These are phyloP conservation scores for Thripadectes ignobilis DNA, from an alignment of 2,797 vertebrate species.

Conservation along the genomic window DNA sequence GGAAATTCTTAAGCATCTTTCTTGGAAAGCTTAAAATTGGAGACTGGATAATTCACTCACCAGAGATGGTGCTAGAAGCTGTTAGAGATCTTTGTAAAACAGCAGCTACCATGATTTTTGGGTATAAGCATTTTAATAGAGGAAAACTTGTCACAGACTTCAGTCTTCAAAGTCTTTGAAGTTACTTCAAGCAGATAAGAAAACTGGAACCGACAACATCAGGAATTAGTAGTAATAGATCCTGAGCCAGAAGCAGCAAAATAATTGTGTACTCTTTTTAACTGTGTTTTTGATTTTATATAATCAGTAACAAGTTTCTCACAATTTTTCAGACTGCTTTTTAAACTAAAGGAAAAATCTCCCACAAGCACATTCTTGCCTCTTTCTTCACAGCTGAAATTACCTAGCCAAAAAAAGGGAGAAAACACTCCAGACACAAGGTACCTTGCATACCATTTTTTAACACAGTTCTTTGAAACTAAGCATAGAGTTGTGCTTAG, in stretches of 20 bases:
- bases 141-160: neutral
- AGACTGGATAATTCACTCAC: neutral
- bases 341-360: neutral
- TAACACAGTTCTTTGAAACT: neutral
- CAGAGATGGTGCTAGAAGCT: neutral
- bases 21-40: neutral
- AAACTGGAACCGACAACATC: neutral
- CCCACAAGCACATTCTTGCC: neutral
- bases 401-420: neutral
- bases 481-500: neutral
- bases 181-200: neutral
- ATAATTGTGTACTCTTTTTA: neutral
- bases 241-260: neutral
- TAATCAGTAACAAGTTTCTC: neutral
- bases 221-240: neutral
- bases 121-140: neutral
- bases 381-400: neutral
- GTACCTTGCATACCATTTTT: neutral
- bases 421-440: neutral
- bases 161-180: neutral
- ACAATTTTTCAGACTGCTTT: neutral
- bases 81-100: neutral
- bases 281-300: neutral
- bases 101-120: fast-evolving
- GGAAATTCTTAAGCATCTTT: neutral